phyloP scores from a whole-genome alignment of 2,113 vertebrate genomes.

The Petromus typicus region DNA sequence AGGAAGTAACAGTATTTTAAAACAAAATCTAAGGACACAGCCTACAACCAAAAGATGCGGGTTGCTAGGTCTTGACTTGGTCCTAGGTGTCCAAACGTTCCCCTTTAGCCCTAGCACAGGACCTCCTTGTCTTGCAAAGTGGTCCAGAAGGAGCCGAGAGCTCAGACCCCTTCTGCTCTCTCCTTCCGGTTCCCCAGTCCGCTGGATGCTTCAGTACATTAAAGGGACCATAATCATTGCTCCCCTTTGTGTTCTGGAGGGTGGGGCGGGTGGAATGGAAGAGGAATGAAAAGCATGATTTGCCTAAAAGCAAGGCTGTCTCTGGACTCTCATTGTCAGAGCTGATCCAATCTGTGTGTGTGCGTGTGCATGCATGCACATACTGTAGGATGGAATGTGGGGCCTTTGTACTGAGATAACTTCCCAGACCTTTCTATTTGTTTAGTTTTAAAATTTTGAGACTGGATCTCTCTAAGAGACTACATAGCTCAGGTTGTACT shows the following conservation, averaged over 20 bases:
- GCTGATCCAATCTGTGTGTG: not conserved
- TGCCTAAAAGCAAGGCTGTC: not conserved
- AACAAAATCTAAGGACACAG: conserved; percentile 15
- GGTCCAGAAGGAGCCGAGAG: not conserved
- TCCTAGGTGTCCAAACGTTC: not conserved
- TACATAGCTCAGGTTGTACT: not conserved
- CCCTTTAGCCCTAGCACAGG: not conserved
- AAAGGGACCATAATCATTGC: not conserved
- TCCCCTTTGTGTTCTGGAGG: not conserved
- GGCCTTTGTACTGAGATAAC: not conserved
- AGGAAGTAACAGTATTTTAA: not conserved
- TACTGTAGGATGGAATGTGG: not conserved
- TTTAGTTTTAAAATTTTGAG: not conserved
- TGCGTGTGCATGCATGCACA: too few species aligned
- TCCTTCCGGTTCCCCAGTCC: not conserved
- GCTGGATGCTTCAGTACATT: not conserved
- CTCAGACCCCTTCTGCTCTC: not conserved
- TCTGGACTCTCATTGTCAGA: not conserved
- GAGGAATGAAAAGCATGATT: not conserved
- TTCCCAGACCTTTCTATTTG: not conserved
- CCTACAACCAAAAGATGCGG: not conserved
- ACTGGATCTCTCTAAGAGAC: not conserved
- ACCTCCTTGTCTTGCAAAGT: not conserved
- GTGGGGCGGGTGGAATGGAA: not conserved
- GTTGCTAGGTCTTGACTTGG: not conserved